A percentile compares a stretch with the other conserved stretches of the same genome.
These are phyloP conservation scores for Sphyrna mokarran DNA, from an alignment of 2,113 vertebrate genomes.

Conservation along the genomic window DNA sequence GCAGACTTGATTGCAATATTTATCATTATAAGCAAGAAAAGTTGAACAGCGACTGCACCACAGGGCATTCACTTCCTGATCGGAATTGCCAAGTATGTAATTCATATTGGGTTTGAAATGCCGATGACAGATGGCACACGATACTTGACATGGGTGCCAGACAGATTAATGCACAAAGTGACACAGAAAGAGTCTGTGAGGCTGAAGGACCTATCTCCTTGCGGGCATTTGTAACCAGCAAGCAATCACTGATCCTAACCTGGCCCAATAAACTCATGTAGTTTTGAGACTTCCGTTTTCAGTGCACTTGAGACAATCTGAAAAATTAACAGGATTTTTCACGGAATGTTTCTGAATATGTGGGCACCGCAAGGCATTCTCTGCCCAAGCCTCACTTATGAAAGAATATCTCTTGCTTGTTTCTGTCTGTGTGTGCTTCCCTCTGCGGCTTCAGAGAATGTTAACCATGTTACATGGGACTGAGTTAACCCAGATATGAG, in stretches of 20 bases:
- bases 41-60: background rate
- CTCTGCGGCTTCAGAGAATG: background rate
- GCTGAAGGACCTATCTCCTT: background rate
- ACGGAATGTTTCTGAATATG: background rate
- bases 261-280: background rate
- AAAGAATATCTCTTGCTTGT: background rate
- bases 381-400: background rate
- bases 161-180: background rate
- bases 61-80: slow-evolving; percentile 14
- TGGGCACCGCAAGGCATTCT: background rate
- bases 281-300: background rate
- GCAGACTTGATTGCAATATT: slow-evolving; percentile 18
- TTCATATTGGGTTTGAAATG: background rate
- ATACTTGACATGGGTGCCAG: background rate
- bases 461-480: background rate
- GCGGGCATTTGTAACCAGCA: background rate
- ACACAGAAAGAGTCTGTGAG: background rate
- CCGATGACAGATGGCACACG: slow-evolving; percentile 12
- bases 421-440: background rate
- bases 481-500: too few relatives aligned
- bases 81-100: slow-evolving; percentile 14
- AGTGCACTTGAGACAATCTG: background rate
- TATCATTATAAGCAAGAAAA: background rate
- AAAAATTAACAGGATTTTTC: background rate
- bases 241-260: background rate